Evolutionary conservation across 2,113 vertebrate species (phyloP).

Genomic region (Tachysurus fulvidraco): DNA sequence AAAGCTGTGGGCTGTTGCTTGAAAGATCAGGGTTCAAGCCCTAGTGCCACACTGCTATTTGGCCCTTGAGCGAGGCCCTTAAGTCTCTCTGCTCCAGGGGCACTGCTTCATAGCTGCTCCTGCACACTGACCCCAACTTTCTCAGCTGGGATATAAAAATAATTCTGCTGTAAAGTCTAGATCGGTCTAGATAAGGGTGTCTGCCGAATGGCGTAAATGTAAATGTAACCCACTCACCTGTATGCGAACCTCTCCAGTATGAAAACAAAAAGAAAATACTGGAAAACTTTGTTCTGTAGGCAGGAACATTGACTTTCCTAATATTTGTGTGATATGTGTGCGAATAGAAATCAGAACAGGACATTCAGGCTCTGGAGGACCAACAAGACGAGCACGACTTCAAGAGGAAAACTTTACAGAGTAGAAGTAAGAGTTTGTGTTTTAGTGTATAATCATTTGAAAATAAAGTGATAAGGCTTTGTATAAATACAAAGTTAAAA

Average conservation of each 20-base stretch:
- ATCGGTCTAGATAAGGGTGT: no score
- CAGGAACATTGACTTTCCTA: neutral
- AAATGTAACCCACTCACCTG: neutral
- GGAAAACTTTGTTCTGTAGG: neutral
- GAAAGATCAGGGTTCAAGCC: no score
- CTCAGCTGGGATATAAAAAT: no score
- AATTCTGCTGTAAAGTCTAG: no score
- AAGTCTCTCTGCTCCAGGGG: no score
- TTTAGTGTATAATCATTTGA: neutral
- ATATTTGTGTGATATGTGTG: neutral
- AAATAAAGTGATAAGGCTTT: neutral
- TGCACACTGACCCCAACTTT: no score
- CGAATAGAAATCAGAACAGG: slow-evolving; percentile 79
- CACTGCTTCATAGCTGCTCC: no score
- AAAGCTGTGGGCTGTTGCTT: no score
- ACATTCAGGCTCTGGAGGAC: slow-evolving; percentile 82
- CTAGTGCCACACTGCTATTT: no score
- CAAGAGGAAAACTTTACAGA: slow-evolving; percentile 80
- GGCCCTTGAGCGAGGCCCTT: no score
- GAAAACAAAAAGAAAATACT: neutral
- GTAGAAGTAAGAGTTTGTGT: slow-evolving; percentile 67
- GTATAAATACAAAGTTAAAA: no score
- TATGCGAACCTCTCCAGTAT: neutral
- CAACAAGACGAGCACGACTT: slow-evolving; percentile 85
- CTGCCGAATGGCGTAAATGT: no score